Percentiles rank a stretch among this genome's conserved stretches.
Evolutionary conservation across 92 coral and sea anemone genomes (phyloP).

Genomic region (Porites cylindrica): DNA sequence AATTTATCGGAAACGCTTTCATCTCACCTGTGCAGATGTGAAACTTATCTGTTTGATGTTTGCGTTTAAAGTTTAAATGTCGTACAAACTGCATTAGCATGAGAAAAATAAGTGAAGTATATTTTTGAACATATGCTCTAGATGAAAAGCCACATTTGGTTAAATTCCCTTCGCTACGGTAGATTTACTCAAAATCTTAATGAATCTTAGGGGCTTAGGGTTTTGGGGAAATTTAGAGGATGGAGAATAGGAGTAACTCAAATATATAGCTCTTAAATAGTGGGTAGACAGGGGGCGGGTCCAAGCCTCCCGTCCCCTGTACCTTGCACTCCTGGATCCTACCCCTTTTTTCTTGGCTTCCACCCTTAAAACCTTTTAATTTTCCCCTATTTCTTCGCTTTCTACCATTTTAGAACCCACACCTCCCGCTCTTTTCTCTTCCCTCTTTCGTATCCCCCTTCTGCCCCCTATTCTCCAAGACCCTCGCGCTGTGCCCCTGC

Average conservation of each 20-base stretch:
- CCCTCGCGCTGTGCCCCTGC: no score
- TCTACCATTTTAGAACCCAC: not conserved
- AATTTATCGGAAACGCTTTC: not conserved
- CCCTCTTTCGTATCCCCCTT: not conserved
- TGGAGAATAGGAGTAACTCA: no score
- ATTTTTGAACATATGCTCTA: not conserved
- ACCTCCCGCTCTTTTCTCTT: not conserved
- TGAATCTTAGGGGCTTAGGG: not conserved
- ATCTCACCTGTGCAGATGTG: slow-evolving; percentile 31
- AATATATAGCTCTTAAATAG: no score
- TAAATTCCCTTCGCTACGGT: not conserved
- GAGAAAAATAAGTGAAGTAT: not conserved
- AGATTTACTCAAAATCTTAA: no score
- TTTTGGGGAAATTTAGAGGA: not conserved
- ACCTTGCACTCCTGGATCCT: no score
- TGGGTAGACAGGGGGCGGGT: no score
- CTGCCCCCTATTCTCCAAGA: no score
- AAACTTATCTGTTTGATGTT: not conserved
- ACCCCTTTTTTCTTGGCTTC: no score
- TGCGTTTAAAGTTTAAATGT: not conserved
- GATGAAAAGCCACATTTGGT: not conserved
- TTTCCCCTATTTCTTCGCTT: no score
- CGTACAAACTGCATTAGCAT: not conserved
- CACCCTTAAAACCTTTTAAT: no score
- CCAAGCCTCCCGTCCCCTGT: no score